phyloP scores from a whole-genome alignment of 1,140 invertebrate genomes.

The Drosophila teissieri region DNA sequence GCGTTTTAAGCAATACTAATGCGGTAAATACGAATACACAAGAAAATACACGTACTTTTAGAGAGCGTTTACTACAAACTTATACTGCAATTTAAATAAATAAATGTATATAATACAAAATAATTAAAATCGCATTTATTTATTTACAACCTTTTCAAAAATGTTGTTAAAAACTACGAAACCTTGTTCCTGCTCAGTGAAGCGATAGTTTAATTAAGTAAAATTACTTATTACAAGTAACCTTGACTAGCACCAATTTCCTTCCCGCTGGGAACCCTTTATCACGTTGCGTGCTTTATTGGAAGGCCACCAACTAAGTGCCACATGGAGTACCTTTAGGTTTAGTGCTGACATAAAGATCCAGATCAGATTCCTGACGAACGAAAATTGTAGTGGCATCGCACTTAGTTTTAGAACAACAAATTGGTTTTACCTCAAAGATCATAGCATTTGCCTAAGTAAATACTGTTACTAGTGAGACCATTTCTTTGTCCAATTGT shows the following conservation, averaged over 20 bases:
- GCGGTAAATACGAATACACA: slow-evolving; percentile 33
- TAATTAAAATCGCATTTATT: slow-evolving; percentile 1
- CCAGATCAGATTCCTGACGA: not conserved
- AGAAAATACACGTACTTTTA: slow-evolving; percentile 46
- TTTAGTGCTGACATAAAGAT: not conserved
- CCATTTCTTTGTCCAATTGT: not conserved
- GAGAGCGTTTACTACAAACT: slow-evolving; percentile 41
- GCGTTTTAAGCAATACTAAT: slow-evolving; percentile 69
- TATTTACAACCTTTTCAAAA: not conserved
- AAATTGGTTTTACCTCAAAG: not conserved
- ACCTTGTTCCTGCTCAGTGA: slow-evolving; percentile 7
- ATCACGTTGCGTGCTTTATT: not conserved
- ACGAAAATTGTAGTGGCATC: no score
- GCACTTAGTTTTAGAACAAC: no score
- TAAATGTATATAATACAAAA: slow-evolving; percentile 74
- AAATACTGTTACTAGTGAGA: not conserved
- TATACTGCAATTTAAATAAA: slow-evolving; percentile 62
- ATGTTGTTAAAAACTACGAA: not conserved
- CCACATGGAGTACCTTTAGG: slow-evolving; percentile 8
- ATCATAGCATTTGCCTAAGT: not conserved
- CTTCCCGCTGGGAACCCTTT: slow-evolving; percentile 1
- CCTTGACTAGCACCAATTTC: not conserved
- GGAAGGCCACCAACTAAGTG: slow-evolving; percentile 12
- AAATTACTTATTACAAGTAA: not conserved
- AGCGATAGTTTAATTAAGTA: not conserved